Conservation (phyloP, 2,888 invertebrate genomes). For the Asteroscopus sphinx region DNA sequence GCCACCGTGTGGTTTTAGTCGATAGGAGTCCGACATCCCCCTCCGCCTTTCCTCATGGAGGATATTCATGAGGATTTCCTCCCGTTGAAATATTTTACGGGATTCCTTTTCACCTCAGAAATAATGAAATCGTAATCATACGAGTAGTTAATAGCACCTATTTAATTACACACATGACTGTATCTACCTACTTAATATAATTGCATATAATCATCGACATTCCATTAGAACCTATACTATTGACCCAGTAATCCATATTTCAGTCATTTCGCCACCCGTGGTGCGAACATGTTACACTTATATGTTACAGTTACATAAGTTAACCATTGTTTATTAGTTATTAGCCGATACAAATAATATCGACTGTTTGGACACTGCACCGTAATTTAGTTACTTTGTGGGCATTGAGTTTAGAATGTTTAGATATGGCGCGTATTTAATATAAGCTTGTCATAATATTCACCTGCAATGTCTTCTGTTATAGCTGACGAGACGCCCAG, state of each 20-base stretch:
- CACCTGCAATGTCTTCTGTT: no score
- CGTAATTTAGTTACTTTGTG: constrained; percentile 35
- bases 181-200: constrained; percentile 14
- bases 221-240: constrained; percentile 14
- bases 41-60: no score
- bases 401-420: constrained; percentile 24
- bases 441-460: no score
- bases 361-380: constrained; percentile 48
- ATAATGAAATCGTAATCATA: background rate
- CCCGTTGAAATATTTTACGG: no score
- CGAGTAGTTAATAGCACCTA: no score
- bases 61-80: no score
- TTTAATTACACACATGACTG: background rate
- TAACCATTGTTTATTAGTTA: constrained; percentile 45
- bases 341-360: constrained; percentile 53
- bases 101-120: no score
- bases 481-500: no score
- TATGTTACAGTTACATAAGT: constrained; percentile 26
- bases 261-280: constrained; percentile 35
- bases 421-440: constrained; percentile 23
- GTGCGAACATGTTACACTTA: constrained; percentile 40
- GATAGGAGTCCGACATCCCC: no score
- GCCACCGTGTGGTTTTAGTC: no score
- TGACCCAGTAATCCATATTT: constrained; percentile 44
- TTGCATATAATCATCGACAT: constrained; percentile 12